phyloP scores from a whole-genome alignment of 2,888 invertebrate species.

The Microctonus aethiopoides region DNA sequence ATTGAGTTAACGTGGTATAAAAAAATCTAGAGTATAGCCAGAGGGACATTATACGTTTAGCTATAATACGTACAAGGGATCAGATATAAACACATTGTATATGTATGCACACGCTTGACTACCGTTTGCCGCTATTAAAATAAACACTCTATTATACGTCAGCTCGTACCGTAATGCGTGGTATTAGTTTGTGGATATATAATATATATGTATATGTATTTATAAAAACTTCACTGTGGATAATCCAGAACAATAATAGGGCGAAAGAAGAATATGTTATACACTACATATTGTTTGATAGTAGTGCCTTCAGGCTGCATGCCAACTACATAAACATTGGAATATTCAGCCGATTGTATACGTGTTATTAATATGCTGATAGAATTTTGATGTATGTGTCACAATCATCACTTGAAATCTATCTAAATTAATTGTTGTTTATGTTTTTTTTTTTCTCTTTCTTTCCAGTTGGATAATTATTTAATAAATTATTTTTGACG shows the following conservation, averaged over 20 bases:
- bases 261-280: conserved; percentile 35
- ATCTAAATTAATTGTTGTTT: neutral
- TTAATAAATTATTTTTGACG: too few species aligned
- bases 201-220: conserved; percentile 22
- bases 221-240: conserved; percentile 50
- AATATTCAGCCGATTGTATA: neutral
- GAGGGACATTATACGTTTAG: too few species aligned
- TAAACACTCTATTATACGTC: conserved; percentile 59
- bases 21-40: neutral
- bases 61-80: conserved; percentile 21
- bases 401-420: conserved; percentile 26
- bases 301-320: conserved; percentile 42
- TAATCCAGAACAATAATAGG: conserved; percentile 62
- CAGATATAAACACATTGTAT: conserved; percentile 41
- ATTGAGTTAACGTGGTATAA: neutral
- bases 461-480: neutral
- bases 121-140: conserved; percentile 58
- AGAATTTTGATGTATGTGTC: conserved; percentile 26
- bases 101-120: conserved; percentile 44
- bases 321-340: conserved; percentile 52
- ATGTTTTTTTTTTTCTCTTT: neutral
- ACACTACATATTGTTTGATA: conserved; percentile 31
- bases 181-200: conserved; percentile 43
- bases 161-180: conserved; percentile 53
- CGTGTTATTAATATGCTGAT: neutral